A percentile compares a stretch with the other conserved stretches of the same genome.
These are phyloP conservation scores for Salticus scenicus DNA, from an alignment of 2,888 invertebrate species.

Conservation along the genomic window DNA sequence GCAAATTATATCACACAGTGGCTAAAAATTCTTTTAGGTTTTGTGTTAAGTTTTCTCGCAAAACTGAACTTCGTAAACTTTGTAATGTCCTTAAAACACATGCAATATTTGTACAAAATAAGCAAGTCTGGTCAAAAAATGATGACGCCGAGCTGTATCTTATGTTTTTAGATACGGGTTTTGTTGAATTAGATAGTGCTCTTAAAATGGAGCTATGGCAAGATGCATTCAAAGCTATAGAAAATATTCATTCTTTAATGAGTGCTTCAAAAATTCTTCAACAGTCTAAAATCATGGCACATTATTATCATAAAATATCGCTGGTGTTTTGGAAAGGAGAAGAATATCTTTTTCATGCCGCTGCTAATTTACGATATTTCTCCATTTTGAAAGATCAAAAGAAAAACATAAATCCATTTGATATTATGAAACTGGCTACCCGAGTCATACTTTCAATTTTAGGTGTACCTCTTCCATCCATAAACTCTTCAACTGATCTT, in stretches of 20 bases:
- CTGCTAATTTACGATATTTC: conserved; percentile 37
- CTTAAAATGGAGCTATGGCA: conserved; percentile 39
- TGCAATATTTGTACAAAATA: conserved; percentile 8
- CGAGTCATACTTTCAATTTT: conserved; percentile 34
- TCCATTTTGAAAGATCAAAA: conserved; percentile 21
- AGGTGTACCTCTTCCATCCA: conserved; percentile 9
- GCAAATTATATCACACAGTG: conserved; percentile 36
- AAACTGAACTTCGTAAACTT: conserved; percentile 35
- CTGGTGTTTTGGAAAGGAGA: conserved; percentile 24
- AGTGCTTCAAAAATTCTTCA: conserved; percentile 3
- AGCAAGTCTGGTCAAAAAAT: neutral
- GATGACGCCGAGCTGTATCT: conserved; percentile 10
- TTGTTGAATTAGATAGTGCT: conserved; percentile 27
- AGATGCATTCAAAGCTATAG: conserved; percentile 39
- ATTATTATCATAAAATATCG: conserved; percentile 43
- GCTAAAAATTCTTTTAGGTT: conserved; percentile 34
- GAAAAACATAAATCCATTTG: conserved; percentile 7
- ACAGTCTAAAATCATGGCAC: conserved; percentile 19
- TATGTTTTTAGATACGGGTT: conserved; percentile 38
- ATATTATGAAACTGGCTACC: conserved; percentile 17
- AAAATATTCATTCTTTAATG: conserved; percentile 40
- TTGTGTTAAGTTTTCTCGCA: conserved; percentile 35
- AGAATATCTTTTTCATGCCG: conserved; percentile 41
- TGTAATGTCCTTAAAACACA: conserved; percentile 33
- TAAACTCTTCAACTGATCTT: neutral